Percentiles rank a stretch among this genome's conserved stretches.
Evolutionary conservation across 2,797 vertebrate genomes (phyloP).

Genomic region (Microhierax caerulescens): DNA sequence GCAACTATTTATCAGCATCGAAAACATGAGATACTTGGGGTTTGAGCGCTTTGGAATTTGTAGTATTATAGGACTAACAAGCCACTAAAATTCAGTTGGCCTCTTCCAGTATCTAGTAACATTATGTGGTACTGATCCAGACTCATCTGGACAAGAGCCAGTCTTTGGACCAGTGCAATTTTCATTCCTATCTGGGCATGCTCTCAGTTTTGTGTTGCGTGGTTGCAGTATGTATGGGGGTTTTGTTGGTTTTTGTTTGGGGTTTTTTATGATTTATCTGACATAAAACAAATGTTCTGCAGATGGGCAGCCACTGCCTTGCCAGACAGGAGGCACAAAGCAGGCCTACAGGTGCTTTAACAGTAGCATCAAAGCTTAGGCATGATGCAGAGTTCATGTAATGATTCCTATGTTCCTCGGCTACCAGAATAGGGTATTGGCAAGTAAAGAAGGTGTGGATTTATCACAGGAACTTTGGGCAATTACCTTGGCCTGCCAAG

Average conservation of each 20-base stretch:
- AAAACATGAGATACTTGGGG: not conserved
- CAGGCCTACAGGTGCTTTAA: not conserved
- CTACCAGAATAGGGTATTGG: not conserved
- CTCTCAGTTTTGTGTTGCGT: not conserved
- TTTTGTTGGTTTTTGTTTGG: not conserved
- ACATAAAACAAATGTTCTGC: not conserved
- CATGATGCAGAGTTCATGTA: not conserved
- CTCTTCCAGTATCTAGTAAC: not conserved
- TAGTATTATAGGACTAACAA: not conserved
- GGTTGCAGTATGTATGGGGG: not conserved
- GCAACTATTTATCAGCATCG: not conserved
- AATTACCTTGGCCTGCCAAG: not conserved
- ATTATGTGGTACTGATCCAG: not conserved
- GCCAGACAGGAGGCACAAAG: not conserved
- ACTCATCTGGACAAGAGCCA: not conserved
- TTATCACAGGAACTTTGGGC: not conserved
- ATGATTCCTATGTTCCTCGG: not conserved
- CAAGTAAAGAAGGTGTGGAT: not conserved
- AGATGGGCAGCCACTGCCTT: not conserved
- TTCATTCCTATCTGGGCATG: not conserved
- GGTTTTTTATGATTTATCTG: not conserved
- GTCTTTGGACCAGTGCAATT: not conserved
- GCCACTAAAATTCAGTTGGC: not conserved
- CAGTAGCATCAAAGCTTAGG: not conserved
- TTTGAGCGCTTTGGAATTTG: not conserved